These are phyloP conservation scores for Gnathonemus echidnorhynchus DNA, from an alignment of 2,113 vertebrate species.

Conservation along the genomic window DNA sequence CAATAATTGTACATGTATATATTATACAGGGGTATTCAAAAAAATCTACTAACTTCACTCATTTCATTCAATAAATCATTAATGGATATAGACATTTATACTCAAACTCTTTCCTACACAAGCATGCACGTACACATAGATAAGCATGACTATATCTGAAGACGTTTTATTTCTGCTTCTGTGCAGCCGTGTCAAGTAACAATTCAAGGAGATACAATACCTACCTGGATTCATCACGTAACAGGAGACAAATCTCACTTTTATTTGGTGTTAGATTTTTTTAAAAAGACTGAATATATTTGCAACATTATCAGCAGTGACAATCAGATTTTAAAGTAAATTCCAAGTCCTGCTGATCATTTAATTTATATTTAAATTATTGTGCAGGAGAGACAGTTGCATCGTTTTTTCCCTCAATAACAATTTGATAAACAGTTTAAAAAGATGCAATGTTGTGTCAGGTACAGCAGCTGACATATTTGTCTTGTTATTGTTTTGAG, in stretches of 20 bases:
- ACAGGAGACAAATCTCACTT: neutral
- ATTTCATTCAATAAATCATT: neutral
- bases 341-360: constrained; percentile 50
- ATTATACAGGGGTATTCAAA: neutral
- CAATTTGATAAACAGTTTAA: neutral
- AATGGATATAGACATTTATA: constrained; percentile 41
- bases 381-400: constrained; percentile 50
- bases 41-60: neutral
- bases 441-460: neutral
- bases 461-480: neutral
- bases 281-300: constrained; percentile 33
- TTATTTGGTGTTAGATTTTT: constrained; percentile 31
- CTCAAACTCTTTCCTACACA: constrained; percentile 6
- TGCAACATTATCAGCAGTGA: constrained; percentile 58
- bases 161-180: neutral
- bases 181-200: neutral
- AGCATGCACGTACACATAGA: neutral
- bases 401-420: constrained; percentile 15
- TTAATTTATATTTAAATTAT: constrained; percentile 44
- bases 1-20: neutral
- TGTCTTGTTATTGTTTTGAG: neutral
- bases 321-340: constrained; percentile 63
- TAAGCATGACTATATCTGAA: neutral
- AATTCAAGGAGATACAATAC: neutral
- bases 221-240: neutral